Percentiles rank a stretch among this genome's conserved stretches.
These are phyloP conservation scores for Cydia amplana DNA, from an alignment of 1,140 invertebrate species.

Conservation along the genomic window DNA sequence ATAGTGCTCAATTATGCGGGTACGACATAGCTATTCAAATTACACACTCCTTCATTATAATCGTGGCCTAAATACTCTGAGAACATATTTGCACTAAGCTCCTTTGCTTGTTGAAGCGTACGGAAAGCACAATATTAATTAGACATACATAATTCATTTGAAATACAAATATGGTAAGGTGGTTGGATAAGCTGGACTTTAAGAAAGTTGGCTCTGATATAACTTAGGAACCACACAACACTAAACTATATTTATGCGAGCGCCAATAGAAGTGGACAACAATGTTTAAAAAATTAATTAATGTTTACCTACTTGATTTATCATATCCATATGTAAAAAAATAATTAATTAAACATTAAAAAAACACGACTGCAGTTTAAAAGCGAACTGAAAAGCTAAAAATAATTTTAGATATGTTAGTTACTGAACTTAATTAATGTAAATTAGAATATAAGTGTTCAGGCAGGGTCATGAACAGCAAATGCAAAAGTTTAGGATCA, in stretches of 20 bases:
- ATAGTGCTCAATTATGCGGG: constrained; percentile 14
- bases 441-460: too few relatives aligned
- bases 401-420: too few relatives aligned
- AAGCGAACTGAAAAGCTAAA: too few relatives aligned
- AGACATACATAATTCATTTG: background rate
- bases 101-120: constrained; percentile 14
- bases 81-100: constrained; percentile 16
- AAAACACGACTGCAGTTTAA: too few relatives aligned
- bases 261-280: too few relatives aligned
- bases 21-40: constrained; percentile 18
- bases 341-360: too few relatives aligned
- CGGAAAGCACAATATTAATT: constrained; percentile 3
- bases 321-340: too few relatives aligned
- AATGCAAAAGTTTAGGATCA: too few relatives aligned
- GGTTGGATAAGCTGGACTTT: background rate
- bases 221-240: background rate
- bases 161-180: background rate
- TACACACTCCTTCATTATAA: constrained; percentile 27
- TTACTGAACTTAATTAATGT: too few relatives aligned
- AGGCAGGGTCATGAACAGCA: too few relatives aligned
- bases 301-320: too few relatives aligned
- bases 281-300: too few relatives aligned
- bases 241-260: background rate
- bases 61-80: background rate
- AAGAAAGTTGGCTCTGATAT: background rate